Evolutionary conservation across 2,888 invertebrate species (phyloP), one percentile per base, ranked within the genome.

Genomic region (Zaprionus bogoriensis): DNA sequence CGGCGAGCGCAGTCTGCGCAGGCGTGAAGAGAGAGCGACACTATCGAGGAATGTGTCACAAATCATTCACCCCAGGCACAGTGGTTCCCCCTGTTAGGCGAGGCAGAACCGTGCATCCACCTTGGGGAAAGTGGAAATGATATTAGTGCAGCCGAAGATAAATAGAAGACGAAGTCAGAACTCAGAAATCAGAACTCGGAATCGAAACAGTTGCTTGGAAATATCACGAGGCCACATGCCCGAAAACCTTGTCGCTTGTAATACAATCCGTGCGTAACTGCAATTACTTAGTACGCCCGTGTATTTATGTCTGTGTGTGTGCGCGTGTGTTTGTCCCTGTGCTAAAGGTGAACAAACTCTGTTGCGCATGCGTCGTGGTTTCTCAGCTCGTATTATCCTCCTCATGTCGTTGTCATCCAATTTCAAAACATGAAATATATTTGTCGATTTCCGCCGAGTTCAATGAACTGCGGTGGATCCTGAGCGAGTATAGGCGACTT

Each of bases 251-350:
- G 54, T 47, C 41, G 28, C 65, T 36, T 82, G 86, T 86, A 83
- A 86, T 61, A 84, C 78, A 86, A 82, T 86, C 81, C 82, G 78
- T 84, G 82, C 86, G 81, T 83, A 80, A 80, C 81, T 76, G 62
- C 70, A 78, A 77, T 80, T 77, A 77, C 77, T 80, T 64, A 77
- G 77, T 71, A 48, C 53, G 52, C 30, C 32, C 45, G 65, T 59
- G 51, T 74, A 67, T 41, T 53, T 42, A 10, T 52, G 30, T 50
- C 28, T 46, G 12, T 10, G 23, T 45, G 28, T 36, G 6, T 42
- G 58, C 50, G 58, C 12, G 58, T 50, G 12, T 59, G 61, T 48
- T 48, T 64, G 66, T 41, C 22, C 44, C 23, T 36, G 39, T 42
- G 36, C 32, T 23, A 65, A 67, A 85, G 84, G 83, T 84, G 82